Conservation (phyloP, 2,888 invertebrate genomes). For the Drosophila merina region DNA sequence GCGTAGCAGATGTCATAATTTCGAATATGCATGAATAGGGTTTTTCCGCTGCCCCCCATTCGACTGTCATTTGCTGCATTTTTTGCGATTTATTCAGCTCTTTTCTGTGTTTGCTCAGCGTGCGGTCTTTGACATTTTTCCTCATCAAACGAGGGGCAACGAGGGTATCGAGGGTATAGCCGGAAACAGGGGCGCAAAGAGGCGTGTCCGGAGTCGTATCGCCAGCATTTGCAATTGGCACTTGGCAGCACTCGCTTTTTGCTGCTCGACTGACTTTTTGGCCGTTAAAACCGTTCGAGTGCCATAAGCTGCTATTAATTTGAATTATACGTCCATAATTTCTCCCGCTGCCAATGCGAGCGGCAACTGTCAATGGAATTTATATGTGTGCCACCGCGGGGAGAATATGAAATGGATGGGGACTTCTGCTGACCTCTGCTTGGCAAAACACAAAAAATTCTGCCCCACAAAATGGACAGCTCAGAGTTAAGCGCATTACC, state of each 20-base stretch:
- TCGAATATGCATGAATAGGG: constrained; percentile 24
- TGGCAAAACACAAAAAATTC: constrained; percentile 12
- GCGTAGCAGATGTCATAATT: constrained; percentile 44
- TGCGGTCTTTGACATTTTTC: constrained; percentile 32
- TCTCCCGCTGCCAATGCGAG: constrained; percentile 38
- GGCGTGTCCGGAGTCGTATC: constrained; percentile 21
- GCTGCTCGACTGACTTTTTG: constrained; percentile 61
- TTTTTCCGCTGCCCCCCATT: constrained; percentile 3
- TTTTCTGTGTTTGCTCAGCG: constrained; percentile 38
- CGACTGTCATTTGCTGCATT: constrained; percentile 11
- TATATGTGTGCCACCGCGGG: constrained; percentile 30
- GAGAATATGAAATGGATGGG: background rate
- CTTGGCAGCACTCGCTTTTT: constrained; percentile 43
- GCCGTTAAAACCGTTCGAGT: constrained; percentile 73
- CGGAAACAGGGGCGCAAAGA: constrained; percentile 12
- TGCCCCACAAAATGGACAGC: constrained; percentile 30
- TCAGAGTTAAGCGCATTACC: constrained; percentile 29
- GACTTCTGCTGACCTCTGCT: background rate
- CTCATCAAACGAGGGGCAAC: constrained; percentile 1
- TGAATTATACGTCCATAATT: constrained; percentile 76
- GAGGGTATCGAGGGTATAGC: background rate
- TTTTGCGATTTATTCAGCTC: constrained; percentile 6
- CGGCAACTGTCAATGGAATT: constrained; percentile 68
- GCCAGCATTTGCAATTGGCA: constrained; percentile 54
- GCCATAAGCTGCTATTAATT: constrained; percentile 78